Percentiles rank a stretch among this genome's conserved stretches.
phyloP scores from a whole-genome alignment of 2,113 vertebrate genomes.

The Raja brachyura region DNA sequence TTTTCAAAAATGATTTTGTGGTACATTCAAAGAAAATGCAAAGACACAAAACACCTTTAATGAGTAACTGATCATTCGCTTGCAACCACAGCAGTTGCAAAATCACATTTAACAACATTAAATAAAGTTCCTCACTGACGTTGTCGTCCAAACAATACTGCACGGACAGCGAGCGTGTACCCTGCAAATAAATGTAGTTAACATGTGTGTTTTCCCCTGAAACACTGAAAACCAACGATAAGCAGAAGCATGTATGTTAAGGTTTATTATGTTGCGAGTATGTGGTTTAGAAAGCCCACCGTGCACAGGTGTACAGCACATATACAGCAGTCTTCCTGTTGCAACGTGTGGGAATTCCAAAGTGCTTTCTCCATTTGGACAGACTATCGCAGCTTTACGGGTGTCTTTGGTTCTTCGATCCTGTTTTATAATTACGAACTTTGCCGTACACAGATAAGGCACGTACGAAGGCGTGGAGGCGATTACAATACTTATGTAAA shows the following conservation, averaged over 20 bases:
- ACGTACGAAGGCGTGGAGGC: slow-evolving; percentile 45
- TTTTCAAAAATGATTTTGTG: neutral
- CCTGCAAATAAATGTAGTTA: neutral
- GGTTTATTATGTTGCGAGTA: neutral
- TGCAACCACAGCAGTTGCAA: slow-evolving; percentile 4
- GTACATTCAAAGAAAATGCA: neutral
- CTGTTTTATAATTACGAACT: slow-evolving; percentile 43
- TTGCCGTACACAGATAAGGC: slow-evolving; percentile 45
- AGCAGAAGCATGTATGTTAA: neutral
- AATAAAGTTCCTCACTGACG: neutral
- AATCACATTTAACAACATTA: neutral
- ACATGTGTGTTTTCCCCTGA: neutral
- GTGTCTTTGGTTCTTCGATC: neutral
- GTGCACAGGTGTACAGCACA: neutral
- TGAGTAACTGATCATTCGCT: slow-evolving; percentile 2
- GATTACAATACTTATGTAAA: slow-evolving; percentile 39
- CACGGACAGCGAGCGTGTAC: neutral
- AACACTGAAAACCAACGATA: neutral
- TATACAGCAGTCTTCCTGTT: neutral
- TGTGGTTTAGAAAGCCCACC: neutral
- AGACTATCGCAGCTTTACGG: neutral
- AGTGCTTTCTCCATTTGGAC: slow-evolving; percentile 6
- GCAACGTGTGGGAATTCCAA: slow-evolving; percentile 42
- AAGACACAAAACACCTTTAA: neutral
- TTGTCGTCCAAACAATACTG: neutral